Evolutionary conservation across 2,888 invertebrate species (phyloP).

Genomic region (Archips crataeganus): DNA sequence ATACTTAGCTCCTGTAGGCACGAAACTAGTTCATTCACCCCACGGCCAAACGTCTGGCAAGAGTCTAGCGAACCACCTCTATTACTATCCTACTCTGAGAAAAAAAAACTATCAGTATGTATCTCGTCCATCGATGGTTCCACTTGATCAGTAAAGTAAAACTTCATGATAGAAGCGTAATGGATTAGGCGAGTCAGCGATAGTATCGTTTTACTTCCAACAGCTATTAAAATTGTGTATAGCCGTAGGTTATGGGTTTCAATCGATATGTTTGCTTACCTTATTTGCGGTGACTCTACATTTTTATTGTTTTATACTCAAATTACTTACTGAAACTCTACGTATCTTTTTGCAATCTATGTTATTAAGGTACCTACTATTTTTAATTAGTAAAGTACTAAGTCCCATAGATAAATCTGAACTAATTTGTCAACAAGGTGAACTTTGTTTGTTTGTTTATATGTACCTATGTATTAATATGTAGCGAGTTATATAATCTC

Average conservation of each 20-base stretch:
- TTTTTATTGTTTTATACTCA: neutral
- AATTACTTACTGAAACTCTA: too few species aligned
- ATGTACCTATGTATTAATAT: too few species aligned
- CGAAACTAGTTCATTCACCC: slow-evolving; percentile 68
- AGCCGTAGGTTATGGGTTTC: slow-evolving; percentile 55
- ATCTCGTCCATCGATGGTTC: slow-evolving; percentile 59
- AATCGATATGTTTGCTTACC: slow-evolving; percentile 64
- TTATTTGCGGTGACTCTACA: slow-evolving; percentile 47
- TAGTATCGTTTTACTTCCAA: slow-evolving; percentile 44
- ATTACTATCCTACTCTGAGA: slow-evolving; percentile 48
- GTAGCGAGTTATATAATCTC: too few species aligned
- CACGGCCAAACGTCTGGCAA: slow-evolving; percentile 61
- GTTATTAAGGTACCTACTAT: too few species aligned
- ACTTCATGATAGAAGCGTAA: slow-evolving; percentile 53
- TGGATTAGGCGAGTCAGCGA: slow-evolving; percentile 49
- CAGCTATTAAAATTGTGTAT: slow-evolving; percentile 44
- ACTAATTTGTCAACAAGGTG: too few species aligned
- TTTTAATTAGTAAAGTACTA: too few species aligned
- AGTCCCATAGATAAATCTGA: too few species aligned
- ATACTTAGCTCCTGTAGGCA: slow-evolving; percentile 57
- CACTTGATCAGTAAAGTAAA: slow-evolving; percentile 46
- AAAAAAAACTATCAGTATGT: slow-evolving; percentile 46
- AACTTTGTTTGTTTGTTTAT: too few species aligned
- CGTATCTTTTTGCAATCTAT: too few species aligned
- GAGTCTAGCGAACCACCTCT: slow-evolving; percentile 67